Evolutionary conservation across 2,113 vertebrate genomes (phyloP), one percentile per base, ranked within the genome.

Genomic region (Pteruthius melanotis): DNA sequence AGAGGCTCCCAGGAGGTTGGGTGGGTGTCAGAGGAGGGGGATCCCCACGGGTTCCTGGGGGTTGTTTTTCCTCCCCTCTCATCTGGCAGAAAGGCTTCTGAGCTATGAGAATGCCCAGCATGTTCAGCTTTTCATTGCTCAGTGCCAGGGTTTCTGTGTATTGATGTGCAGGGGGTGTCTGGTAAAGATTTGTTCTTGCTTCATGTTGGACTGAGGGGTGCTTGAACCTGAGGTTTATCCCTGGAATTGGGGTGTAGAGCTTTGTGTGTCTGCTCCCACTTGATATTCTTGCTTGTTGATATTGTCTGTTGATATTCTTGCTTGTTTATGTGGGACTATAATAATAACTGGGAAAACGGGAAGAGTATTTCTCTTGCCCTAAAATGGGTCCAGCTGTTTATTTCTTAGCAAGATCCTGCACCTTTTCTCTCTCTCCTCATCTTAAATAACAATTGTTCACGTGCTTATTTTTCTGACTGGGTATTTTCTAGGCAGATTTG

Each of bases 61-160:
- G 2, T 26, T 63, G 20, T 35, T 79, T 26, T 35, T 22, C 20
- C 24, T 47, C 20, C 13, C 30, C 9, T 63, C 47, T 24, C 13
- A 14, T n/a, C 28, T 24, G 13, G 28, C 39, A 61, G 47, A n/a
- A 78, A 16, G 4, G 1, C 19, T 39, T 28, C n/a, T 78, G 64
- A n/a, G 4, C 54, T 24, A 4, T 22, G 19, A 61, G 39, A 26
- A 11, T 9, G 7, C 4, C 4, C 2, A 33, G 2, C 39, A 3
- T 3, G 4, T 20, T 23, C 28, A 15, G 47, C 49, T 47, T 40
- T 35, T 22, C 2, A 33, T 14, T 26, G n/a, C 47, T 45, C 10
- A 1, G 15, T 54, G 74, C 28, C n/a, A 17, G n/a, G 9, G 0
- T 30, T 63, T 16, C 5, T 44, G 40, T 60, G 53, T 31, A 1